These are phyloP conservation scores for Mesaphorura yosii DNA, from an alignment of 1,140 invertebrate genomes.

Conservation along the genomic window DNA sequence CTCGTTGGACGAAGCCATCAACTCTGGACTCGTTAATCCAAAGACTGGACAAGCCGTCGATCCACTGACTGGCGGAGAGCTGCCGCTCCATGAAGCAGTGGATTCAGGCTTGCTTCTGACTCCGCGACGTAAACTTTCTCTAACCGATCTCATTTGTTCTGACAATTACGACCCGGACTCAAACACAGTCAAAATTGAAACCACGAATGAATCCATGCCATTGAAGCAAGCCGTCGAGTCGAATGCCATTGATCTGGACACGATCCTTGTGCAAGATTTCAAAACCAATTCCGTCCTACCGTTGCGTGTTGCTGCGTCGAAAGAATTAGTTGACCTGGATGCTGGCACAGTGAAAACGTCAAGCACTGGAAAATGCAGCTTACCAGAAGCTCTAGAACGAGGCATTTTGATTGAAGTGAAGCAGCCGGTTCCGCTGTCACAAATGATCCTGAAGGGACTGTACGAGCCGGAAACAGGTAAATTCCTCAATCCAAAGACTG, in stretches of 20 bases:
- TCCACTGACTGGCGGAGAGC: constrained; percentile 56
- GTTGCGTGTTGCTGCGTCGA: constrained; percentile 66
- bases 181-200: constrained; percentile 12
- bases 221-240: constrained; percentile 62
- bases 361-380: constrained; percentile 56
- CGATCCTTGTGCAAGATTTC: constrained; percentile 57
- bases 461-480: constrained; percentile 59
- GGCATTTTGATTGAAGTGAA: constrained; percentile 69
- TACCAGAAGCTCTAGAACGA: constrained; percentile 71
- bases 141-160: constrained; percentile 74
- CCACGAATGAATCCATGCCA: constrained; percentile 54
- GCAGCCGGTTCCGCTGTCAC: constrained; percentile 66
- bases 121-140: constrained; percentile 64
- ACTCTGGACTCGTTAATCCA: constrained; percentile 65
- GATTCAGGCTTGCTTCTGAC: constrained; percentile 68
- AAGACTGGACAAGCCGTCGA: constrained; percentile 63
- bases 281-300: constrained; percentile 57
- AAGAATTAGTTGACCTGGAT: constrained; percentile 61
- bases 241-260: constrained; percentile 66
- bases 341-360: constrained; percentile 51
- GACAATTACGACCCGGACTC: constrained; percentile 62
- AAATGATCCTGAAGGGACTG: constrained; percentile 69
- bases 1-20: constrained; percentile 67
- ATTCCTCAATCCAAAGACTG: constrained; percentile 67
- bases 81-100: constrained; percentile 65